A percentile compares a stretch with the other conserved stretches of the same genome.
Conservation (phyloP, 1,140 invertebrate genomes). For the Ceratina japonica region DNA sequence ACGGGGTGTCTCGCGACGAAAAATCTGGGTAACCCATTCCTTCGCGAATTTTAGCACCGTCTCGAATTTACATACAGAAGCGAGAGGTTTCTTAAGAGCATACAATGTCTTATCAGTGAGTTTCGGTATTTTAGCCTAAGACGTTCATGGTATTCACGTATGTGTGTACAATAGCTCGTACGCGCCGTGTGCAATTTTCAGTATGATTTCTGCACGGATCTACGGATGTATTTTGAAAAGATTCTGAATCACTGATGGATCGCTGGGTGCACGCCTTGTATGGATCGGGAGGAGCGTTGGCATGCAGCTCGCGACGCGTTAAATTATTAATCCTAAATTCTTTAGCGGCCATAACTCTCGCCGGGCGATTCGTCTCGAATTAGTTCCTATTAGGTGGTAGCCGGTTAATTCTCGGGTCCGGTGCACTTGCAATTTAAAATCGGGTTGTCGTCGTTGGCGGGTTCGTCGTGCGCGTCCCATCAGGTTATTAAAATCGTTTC, state of each 20-base stretch:
- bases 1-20: slow-evolving; percentile 68
- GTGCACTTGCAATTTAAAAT: slow-evolving; percentile 61
- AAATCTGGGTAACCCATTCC: slow-evolving; percentile 20
- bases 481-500: slow-evolving; percentile 59
- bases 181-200: too few species aligned
- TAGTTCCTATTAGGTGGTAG: slow-evolving; percentile 61
- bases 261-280: slow-evolving; percentile 14
- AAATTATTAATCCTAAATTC: slow-evolving; percentile 68
- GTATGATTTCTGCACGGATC: too few species aligned
- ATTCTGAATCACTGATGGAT: too few species aligned
- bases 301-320: slow-evolving; percentile 46
- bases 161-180: too few species aligned
- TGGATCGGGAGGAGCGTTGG: slow-evolving; percentile 16
- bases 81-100: too few species aligned
- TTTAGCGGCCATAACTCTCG: slow-evolving; percentile 56
- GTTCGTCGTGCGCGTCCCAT: slow-evolving; percentile 51
- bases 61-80: too few species aligned
- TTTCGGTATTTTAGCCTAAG: too few species aligned
- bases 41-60: too few species aligned
- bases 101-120: too few species aligned
- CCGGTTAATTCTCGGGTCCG: slow-evolving; percentile 44
- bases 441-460: slow-evolving; percentile 52
- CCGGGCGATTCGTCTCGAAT: slow-evolving; percentile 60
- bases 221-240: too few species aligned
- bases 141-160: too few species aligned